A percentile compares a stretch with the other conserved stretches of the same genome.
Conservation (phyloP, 2,888 invertebrate genomes). For the Idaea dimidiata region DNA sequence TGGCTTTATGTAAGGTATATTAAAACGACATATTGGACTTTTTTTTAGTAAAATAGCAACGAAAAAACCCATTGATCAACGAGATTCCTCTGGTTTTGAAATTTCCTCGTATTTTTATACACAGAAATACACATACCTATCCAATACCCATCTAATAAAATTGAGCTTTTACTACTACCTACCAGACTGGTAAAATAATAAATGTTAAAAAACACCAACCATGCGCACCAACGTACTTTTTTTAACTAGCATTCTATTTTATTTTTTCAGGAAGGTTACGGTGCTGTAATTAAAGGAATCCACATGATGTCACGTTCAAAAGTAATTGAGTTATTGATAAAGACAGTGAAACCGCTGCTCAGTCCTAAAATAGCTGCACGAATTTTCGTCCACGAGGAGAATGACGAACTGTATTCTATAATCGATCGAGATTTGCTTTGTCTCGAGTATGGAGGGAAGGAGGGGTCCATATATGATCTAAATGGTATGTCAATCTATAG, state of each 20-base stretch:
- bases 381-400: slow-evolving; percentile 31
- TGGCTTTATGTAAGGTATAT: no score
- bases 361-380: slow-evolving; percentile 42
- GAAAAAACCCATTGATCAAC: no score
- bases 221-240: no score
- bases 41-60: no score
- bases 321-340: slow-evolving; percentile 39
- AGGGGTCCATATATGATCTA: slow-evolving; percentile 30
- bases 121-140: no score
- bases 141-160: no score
- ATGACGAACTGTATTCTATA: slow-evolving; percentile 33
- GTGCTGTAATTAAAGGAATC: slow-evolving; percentile 38
- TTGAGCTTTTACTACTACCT: no score
- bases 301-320: slow-evolving; percentile 46
- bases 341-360: slow-evolving; percentile 40
- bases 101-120: no score
- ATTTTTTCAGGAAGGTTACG: slow-evolving; percentile 44
- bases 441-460: slow-evolving; percentile 42
- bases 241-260: slow-evolving; percentile 5
- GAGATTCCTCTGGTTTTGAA: no score
- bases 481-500: slow-evolving; percentile 35
- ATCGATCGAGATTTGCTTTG: slow-evolving; percentile 41
- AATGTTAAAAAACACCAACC: no score
- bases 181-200: no score
- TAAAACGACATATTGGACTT: no score